Base-by-base conservation (phyloP, 1,140 invertebrate genomes). In the Drosophila kepulauana region DNA sequence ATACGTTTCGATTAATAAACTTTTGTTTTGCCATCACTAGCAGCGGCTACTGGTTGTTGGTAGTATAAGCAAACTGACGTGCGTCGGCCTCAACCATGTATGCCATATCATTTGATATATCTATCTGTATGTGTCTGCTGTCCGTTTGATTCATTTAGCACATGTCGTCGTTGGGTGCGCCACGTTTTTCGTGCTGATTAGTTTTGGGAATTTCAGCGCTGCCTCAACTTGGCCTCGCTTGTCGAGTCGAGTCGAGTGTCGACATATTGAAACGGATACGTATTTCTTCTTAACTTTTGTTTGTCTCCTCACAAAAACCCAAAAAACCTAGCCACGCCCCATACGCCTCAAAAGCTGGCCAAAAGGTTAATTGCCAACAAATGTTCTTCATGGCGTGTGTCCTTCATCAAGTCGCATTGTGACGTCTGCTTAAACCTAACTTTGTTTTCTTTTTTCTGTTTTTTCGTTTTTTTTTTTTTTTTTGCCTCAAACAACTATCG, bases 201-300 rank as follows among this genome's bases (percentile, higher is more conserved):
- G 84, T 79, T 87, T 88, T 87, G 82, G 82, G 82, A 87, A 82
- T 87, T 82, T 71, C 62, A 51, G 72, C 76, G 41, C 52, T 20
- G 57, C 20, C 56, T 66, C 70, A 25, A 63, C 28, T 70, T 43
- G 62, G 75, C 78, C 82, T 81, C 56, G 70, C 68, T 78, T 77
- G 81, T 74, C 81, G 68, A 28, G 20, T 61, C 16, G 16, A 84
- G 79, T 75, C 74, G 68, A 28, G 20, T 61, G 45, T 20, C 43
- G 35, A 61, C 45, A 46, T 49, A 72, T 82, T 79, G 74, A 69
- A 75, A 68, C 68, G 52, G 45, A 67, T 68, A 33, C 49, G 68
- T 38, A 64, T 59, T 58, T 72, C 33, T 41, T 48, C 64, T 72
- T 66, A 51, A 66, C 63, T 66, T 65, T 71, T 30, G 20, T 28